Conservation (phyloP, 2,797 vertebrate genomes). For the Protosalanx chinensis region DNA sequence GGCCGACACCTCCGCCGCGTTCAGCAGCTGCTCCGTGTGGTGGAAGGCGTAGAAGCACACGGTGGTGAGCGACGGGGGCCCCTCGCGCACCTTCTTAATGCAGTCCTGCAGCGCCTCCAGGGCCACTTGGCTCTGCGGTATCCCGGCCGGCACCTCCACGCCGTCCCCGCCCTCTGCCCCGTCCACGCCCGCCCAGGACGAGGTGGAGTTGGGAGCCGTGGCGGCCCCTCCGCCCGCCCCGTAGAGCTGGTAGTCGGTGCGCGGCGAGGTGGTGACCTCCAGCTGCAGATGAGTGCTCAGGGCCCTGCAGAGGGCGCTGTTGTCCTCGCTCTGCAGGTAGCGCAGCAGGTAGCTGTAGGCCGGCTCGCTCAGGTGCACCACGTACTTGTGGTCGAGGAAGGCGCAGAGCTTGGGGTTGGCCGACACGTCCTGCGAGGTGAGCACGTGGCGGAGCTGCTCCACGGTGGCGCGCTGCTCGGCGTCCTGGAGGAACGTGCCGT, state of each 20-base stretch:
- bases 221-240: slow-evolving; percentile 41
- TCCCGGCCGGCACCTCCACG: slow-evolving; percentile 73
- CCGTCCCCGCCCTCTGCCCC: slow-evolving; percentile 75
- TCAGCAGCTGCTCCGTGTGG: slow-evolving; percentile 90
- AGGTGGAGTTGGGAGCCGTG: slow-evolving; percentile 48
- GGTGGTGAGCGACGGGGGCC: slow-evolving; percentile 91
- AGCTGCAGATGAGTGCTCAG: slow-evolving; percentile 86
- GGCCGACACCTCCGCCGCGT: slow-evolving; percentile 88
- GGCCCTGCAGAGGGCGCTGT: slow-evolving; percentile 85
- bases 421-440: slow-evolving; percentile 84
- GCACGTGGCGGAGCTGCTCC: slow-evolving; percentile 87
- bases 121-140: slow-evolving; percentile 86
- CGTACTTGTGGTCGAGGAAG: slow-evolving; percentile 92
- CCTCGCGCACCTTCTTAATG: slow-evolving; percentile 88
- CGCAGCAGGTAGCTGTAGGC: slow-evolving; percentile 93
- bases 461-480: slow-evolving; percentile 85
- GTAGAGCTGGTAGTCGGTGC: slow-evolving; percentile 92
- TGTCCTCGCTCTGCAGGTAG: slow-evolving; percentile 97
- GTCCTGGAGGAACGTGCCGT: slow-evolving; percentile 87
- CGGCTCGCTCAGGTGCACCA: slow-evolving; percentile 87
- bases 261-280: slow-evolving; percentile 84
- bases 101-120: slow-evolving; percentile 89
- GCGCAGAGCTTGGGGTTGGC: slow-evolving; percentile 86
- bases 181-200: slow-evolving; percentile 70
- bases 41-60: slow-evolving; percentile 98